Base-by-base conservation (phyloP, 2,797 vertebrate species). In the Hippopotamyrus pictus region DNA sequence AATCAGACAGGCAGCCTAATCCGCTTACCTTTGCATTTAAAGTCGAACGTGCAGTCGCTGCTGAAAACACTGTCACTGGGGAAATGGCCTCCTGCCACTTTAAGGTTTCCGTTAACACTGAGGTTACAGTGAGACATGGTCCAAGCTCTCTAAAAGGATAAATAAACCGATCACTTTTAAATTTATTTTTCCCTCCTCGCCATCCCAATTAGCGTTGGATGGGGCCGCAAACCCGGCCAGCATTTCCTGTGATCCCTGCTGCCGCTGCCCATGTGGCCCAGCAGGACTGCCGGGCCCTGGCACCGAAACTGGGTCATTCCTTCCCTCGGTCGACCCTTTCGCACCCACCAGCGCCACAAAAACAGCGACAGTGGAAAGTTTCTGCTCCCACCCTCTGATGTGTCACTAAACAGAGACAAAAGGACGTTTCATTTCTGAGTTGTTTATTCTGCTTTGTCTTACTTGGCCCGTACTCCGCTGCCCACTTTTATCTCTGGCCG, bases 371-470 rank as follows among this genome's bases (percentile, higher is more conserved):
- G 92, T 93, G 89, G 88, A 29, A 89, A 54, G 90, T 91, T 91
- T 93, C 91, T 93, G 92, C 91, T 82, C 17, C 48, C 25, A 5
- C 17, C 76, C 89, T 91, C 91, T 88, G 90, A 54, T 94, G 93
- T 88, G 90, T 88, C 54, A 89, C 92, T 93, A 92, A 93, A 85
- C 90, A 82, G 57, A 92, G 89, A 94, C 93, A 93, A 93, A 93
- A 90, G 41, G 59, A 88, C 2, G 11, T 89, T 86, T 93, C 91
- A 19, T 22, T 12, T 57, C 48, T 41, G 57, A 29, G 57, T 79
- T 65, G 2, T 46, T 11, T 5, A 53, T 89, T 54, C 19, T 33
- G 11, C 57, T 37, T n/a, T 9, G 12, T 37, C 41, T 46, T 19
- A 2, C 53, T 53, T 57, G 76, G 50, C 11, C 51, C 17, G 19